These are phyloP conservation scores for Centrocercus urophasianus DNA, from an alignment of 2,113 vertebrate genomes.

Conservation along the genomic window DNA sequence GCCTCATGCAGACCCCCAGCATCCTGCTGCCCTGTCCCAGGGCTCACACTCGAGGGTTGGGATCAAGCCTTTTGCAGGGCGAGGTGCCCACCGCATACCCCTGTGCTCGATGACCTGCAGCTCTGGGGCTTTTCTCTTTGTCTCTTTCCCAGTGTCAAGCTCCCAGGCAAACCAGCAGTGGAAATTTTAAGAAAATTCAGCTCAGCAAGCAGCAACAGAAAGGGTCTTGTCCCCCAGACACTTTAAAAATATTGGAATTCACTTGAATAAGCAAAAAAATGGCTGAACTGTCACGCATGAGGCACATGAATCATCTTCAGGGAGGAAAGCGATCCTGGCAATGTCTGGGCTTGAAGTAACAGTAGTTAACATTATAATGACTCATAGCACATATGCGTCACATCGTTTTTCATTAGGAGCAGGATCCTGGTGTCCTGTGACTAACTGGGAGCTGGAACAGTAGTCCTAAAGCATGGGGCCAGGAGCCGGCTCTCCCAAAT, in stretches of 20 bases:
- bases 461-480: constrained; percentile 5
- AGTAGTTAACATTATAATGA: constrained; percentile 70
- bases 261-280: constrained; percentile 60
- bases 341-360: constrained; percentile 64
- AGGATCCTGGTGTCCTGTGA: constrained; percentile 51
- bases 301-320: constrained; percentile 63
- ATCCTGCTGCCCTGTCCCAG: background rate
- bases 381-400: constrained; percentile 64
- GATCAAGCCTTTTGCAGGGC: accelerated
- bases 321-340: background rate
- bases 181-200: background rate
- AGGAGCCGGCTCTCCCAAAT: background rate
- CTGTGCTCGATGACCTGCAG: background rate
- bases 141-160: background rate
- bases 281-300: constrained; percentile 58
- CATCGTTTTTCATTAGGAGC: constrained; percentile 58
- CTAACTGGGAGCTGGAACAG: constrained; percentile 27
- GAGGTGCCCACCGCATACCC: background rate
- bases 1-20: background rate
- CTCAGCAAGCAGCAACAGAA: background rate
- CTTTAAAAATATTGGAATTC: constrained; percentile 36
- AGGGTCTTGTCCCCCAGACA: background rate
- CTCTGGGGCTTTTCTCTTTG: background rate
- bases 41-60: background rate
- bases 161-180: background rate